Percentiles rank a stretch among this genome's conserved stretches.
Evolutionary conservation across 2,797 vertebrate species (phyloP).

Genomic region (Diplodus puntazzo): DNA sequence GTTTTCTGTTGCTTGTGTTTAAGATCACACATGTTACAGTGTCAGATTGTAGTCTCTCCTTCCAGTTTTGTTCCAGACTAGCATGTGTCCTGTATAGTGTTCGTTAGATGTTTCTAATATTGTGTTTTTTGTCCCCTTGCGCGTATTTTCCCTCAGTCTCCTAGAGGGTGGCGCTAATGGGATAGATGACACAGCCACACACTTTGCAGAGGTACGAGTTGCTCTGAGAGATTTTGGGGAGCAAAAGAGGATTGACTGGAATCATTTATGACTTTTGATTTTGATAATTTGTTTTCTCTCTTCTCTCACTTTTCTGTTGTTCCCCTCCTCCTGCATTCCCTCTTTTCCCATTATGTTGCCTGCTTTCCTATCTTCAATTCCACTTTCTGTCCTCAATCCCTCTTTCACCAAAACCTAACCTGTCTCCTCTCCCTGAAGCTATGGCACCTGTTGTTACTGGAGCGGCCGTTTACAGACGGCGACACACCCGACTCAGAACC

Average conservation of each 20-base stretch:
- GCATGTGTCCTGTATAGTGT: slow-evolving; percentile 13
- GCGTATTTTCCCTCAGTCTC: slow-evolving; percentile 85
- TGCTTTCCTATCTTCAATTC: background rate
- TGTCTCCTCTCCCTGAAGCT: slow-evolving; percentile 80
- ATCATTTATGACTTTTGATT: slow-evolving; percentile 18
- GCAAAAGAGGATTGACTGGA: slow-evolving; percentile 7
- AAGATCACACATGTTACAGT: background rate
- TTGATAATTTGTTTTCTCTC: background rate
- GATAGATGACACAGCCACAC: slow-evolving; percentile 90
- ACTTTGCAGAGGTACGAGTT: slow-evolving; percentile 92
- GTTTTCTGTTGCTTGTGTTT: background rate
- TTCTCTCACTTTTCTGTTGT: slow-evolving; percentile 7
- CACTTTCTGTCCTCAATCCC: background rate
- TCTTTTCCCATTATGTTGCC: background rate
- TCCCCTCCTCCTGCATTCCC: background rate
- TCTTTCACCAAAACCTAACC: background rate
- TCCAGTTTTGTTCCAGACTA: slow-evolving; percentile 28
- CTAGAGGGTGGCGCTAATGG: slow-evolving; percentile 89
- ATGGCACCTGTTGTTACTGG: slow-evolving; percentile 90
- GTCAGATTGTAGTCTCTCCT: background rate
- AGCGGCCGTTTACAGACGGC: slow-evolving; percentile 89
- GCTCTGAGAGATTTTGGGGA: slow-evolving; percentile 20
- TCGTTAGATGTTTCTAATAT: slow-evolving; percentile 45
- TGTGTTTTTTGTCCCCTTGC: slow-evolving; percentile 62
- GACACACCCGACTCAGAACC: slow-evolving; percentile 90